Evolutionary conservation across 2,888 invertebrate species (phyloP), one percentile per base, ranked within the genome.

Genomic region (Tigriopus californicus): DNA sequence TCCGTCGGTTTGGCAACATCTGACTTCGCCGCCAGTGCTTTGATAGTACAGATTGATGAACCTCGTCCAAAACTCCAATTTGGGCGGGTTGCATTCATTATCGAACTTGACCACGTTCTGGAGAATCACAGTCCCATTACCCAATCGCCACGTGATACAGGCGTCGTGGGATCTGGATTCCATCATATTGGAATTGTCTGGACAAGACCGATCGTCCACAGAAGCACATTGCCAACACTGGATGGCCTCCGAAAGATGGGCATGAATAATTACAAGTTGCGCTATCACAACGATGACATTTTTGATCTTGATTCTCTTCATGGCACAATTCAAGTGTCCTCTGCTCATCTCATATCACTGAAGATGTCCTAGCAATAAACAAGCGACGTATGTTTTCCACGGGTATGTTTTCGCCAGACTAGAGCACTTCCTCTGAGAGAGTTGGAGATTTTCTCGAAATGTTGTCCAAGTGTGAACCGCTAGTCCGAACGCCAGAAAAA

Each of bases 21-120:
- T 15, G 15, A 59, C 59, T 6, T 40, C 18, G 10, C 49, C 59
- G 33, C 49, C 48, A 8, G 56, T 33, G 15, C 42, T 52, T n/a
- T 41, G 15, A 41, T 59, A 59, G 42, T 59, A 59, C 49, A 59
- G 20, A 41, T 59, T 41, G 41, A 59, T 59, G 15, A 59, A 59
- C 15, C 41, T 59, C 40, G 59, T 53, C 59, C 59, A 59, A 49
- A 59, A 59, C 1, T 25, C 41, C 4, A 59, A 41, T 40, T 59
- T 59, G 15, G 48, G 25, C 3, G 25, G 15, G 6, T 51, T 59
- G 20, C 59, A 59, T 59, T 59, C 59, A 11, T 59, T 41, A n/a
- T 22, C 41, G 11, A 8, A 49, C 20, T 18, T 18, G 2, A 59
- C 59, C 25, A 52, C 13, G 24, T 59, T 59, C 41, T 59, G 59